Conservation (phyloP, 2,797 vertebrate species). For the Microctenopoma stevenorrisi region DNA sequence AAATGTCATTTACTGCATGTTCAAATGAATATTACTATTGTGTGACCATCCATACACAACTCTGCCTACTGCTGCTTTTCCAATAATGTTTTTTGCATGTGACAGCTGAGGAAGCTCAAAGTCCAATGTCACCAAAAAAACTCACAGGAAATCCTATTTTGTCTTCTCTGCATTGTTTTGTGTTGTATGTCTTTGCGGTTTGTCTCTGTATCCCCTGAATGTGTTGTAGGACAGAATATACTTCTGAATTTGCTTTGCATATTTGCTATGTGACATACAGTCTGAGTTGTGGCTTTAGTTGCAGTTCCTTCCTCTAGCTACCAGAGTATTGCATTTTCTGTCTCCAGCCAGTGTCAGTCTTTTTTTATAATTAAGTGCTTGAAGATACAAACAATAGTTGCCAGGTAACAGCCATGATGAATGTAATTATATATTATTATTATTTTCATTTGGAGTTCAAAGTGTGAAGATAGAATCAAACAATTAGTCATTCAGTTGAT, state of each 20-base stretch:
- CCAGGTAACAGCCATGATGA: background rate
- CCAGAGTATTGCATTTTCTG: no score
- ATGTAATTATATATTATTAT: background rate
- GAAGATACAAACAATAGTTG: background rate
- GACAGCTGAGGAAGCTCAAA: background rate
- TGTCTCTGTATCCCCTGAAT: background rate
- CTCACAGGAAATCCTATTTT: background rate
- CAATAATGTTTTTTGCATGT: background rate
- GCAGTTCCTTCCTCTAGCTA: no score
- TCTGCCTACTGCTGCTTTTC: background rate
- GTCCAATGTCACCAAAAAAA: background rate
- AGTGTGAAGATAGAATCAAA: background rate
- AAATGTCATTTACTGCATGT: slow-evolving; percentile 40
- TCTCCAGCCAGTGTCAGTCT: no score
- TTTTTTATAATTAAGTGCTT: no score
- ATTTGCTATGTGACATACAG: no score
- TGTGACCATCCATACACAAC: background rate
- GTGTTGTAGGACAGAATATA: no score
- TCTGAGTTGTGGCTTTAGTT: no score
- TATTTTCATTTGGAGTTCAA: background rate
- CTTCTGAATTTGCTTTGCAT: no score
- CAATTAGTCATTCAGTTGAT: background rate
- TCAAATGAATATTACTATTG: slow-evolving; percentile 6
- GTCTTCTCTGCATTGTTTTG: background rate
- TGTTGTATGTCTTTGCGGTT: background rate